Conservation (phyloP, 2,113 vertebrate genomes). For the Gambusia affinis region DNA sequence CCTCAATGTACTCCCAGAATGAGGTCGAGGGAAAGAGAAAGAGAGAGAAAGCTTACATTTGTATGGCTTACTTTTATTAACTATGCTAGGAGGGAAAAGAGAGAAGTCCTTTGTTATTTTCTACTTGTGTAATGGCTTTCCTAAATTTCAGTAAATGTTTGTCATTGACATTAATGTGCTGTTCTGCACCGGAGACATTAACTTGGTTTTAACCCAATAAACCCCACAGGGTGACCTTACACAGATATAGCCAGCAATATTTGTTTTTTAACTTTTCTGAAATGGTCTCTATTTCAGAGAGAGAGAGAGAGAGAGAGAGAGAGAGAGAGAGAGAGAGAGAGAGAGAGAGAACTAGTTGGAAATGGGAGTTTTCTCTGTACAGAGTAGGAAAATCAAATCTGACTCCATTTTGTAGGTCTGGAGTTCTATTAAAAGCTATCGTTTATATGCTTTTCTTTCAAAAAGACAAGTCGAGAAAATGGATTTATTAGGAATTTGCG, state of each 20-base stretch:
- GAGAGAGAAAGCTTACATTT: background rate
- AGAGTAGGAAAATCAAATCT: too few species aligned
- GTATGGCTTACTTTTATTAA: constrained; percentile 35
- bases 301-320: too few species aligned
- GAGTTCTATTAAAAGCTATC: too few species aligned
- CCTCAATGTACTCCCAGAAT: constrained; percentile 11
- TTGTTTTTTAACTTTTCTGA: background rate
- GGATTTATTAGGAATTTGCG: too few species aligned
- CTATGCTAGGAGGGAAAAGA: constrained; percentile 5
- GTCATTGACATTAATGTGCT: constrained; percentile 14
- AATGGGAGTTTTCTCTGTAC: too few species aligned
- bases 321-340: too few species aligned
- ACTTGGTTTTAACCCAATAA: background rate
- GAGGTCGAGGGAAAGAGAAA: background rate
- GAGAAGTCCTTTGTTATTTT: constrained; percentile 19
- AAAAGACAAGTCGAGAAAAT: too few species aligned
- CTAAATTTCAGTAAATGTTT: constrained; percentile 7
- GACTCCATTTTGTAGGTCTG: too few species aligned
- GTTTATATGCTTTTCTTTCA: too few species aligned
- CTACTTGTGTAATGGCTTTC: constrained; percentile 8
- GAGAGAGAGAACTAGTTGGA: too few species aligned
- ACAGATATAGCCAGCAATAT: background rate
- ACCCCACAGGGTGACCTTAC: background rate
- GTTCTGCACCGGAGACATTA: background rate
- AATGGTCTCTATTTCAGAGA: background rate